These are phyloP conservation scores for Triplophysa siluroides DNA, from an alignment of 2,113 vertebrate species.

Conservation along the genomic window DNA sequence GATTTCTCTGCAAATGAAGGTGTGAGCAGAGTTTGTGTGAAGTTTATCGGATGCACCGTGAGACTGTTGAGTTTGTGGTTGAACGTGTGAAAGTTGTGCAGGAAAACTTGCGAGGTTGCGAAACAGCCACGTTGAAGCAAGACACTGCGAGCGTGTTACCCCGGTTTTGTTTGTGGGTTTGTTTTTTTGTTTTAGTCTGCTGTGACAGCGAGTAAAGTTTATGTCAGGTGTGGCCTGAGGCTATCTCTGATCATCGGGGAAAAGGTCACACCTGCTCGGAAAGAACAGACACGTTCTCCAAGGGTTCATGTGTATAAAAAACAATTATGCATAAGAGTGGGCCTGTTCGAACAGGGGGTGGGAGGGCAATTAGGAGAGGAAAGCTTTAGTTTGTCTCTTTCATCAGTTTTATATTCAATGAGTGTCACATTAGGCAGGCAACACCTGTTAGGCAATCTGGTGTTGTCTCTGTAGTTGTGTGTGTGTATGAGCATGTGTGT, in stretches of 20 bases:
- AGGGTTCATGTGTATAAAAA: constrained; percentile 21
- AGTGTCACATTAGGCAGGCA: constrained; percentile 42
- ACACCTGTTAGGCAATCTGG: constrained; percentile 54
- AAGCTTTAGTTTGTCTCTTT: constrained; percentile 30
- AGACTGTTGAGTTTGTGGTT: background rate
- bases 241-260: constrained; percentile 7
- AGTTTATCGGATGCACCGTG: background rate
- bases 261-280: constrained; percentile 45
- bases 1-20: background rate
- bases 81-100: constrained; percentile 2
- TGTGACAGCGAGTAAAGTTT: background rate
- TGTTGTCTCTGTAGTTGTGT: constrained; percentile 3
- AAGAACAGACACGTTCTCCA: constrained; percentile 2
- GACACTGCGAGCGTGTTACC: background rate
- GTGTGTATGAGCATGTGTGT: constrained; percentile 31
- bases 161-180: background rate
- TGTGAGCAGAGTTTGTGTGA: background rate
- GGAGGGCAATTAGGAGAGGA: constrained; percentile 26
- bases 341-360: constrained; percentile 4
- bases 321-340: constrained; percentile 35
- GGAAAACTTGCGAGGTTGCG: background rate
- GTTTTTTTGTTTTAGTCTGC: constrained; percentile 3
- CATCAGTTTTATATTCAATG: constrained; percentile 49
- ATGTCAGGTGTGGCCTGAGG: background rate
- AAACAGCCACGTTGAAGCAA: background rate